Evolutionary conservation across 2,888 invertebrate genomes (phyloP), one percentile per base, ranked within the genome.

Genomic region (Unio pictorum): DNA sequence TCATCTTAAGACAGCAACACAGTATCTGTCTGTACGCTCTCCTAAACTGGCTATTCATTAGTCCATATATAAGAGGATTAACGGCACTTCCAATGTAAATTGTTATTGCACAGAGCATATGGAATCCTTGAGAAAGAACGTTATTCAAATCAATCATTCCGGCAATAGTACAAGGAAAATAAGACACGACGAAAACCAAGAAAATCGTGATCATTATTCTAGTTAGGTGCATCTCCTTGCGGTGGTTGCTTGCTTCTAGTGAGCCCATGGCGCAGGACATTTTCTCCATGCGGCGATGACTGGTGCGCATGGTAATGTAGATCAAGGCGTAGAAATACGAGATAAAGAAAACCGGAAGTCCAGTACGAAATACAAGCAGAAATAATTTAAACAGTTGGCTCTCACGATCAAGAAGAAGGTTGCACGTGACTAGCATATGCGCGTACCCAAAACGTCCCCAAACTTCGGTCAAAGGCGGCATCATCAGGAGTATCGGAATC

Each of bases 81-180:
- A 96, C 92, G 66, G 96, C 96, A 73, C 95, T 94, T 0, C 96
- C 96, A 0, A 95, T 95, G 95, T 96, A 97, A 0, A 96, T 95
- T 76, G 96, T 91, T 66, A 96, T 93, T 0, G 96, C 96, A 0
- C 95, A 95, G 69, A 95, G 91, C 74, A 96, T 94, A 87, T 96
- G 96, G 0, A 95, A 90, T 1, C 68, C 68, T 60, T 81, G 79
- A 23, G 82, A 78, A 23, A 83, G 71, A 5, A 96, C 95, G 83
- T 73, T 93, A 75, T 94, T 92, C 87, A 96, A 95, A 88, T 95
- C 95, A 20, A 95, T 93, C 6, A 96, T 95, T 90, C 96, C 96
- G 88, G 94, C 95, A 79, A 96, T 91, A 94, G 96, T 95, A 67
- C 96, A 91, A 0, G 96, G 96, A 78, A 96, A 92, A 91, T 96